Evolutionary conservation across 2,797 vertebrate species (phyloP).

Genomic region (Mionectes olivaceus): DNA sequence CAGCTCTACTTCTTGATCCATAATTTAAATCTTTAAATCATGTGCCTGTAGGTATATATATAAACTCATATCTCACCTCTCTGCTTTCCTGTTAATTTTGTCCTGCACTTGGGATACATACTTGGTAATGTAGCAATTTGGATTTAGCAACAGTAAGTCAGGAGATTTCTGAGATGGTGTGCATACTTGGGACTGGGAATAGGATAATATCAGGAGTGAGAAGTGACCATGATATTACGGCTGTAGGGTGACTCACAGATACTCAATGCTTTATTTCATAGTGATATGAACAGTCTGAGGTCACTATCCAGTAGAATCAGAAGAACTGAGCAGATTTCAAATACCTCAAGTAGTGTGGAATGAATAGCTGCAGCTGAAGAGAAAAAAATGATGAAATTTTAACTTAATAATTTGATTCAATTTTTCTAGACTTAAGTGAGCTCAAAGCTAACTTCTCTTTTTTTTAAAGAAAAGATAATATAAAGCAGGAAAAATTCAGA

Average conservation of each 20-base stretch:
- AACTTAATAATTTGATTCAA: background rate
- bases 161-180: background rate
- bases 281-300: background rate
- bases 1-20: too few relatives aligned
- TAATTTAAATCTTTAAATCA: too few relatives aligned
- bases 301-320: background rate
- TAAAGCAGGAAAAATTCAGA: background rate
- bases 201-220: background rate
- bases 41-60: too few relatives aligned
- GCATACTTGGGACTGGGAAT: background rate
- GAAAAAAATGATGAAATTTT: background rate
- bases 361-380: background rate
- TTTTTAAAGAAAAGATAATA: background rate
- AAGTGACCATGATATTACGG: background rate
- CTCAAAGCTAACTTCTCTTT: background rate
- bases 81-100: background rate
- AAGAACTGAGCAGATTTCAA: background rate
- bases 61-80: background rate
- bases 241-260: background rate
- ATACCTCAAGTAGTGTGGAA: background rate
- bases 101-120: fast-evolving
- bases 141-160: background rate
- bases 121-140: background rate
- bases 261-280: background rate
- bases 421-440: background rate